phyloP scores from a whole-genome alignment of 1,140 invertebrate species.

The Drosophila kepulauana region DNA sequence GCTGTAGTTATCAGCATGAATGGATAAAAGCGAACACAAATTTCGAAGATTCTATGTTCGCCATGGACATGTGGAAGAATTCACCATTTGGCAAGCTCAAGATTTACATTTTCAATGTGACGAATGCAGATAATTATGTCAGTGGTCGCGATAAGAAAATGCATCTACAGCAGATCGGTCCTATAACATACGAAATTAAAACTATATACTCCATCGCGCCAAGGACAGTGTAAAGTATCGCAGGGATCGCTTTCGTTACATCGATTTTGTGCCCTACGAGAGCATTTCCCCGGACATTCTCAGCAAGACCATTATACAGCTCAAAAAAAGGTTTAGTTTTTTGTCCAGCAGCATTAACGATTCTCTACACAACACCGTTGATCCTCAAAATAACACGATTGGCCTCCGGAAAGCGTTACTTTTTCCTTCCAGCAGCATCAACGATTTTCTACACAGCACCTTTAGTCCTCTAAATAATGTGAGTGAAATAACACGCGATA shows the following conservation, averaged over 20 bases:
- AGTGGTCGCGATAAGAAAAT: conserved; percentile 86
- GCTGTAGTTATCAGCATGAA: conserved; percentile 49
- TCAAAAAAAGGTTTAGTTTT: conserved; percentile 85
- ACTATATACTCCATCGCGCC: conserved; percentile 86
- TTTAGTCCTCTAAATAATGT: conserved; percentile 88
- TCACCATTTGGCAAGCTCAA: conserved; percentile 86
- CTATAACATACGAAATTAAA: conserved; percentile 86
- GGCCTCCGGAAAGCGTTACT: too few species aligned
- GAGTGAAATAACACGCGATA: conserved; percentile 29
- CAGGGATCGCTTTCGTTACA: conserved; percentile 85
- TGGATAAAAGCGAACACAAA: conserved; percentile 86
- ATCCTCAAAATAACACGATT: conserved; percentile 85
- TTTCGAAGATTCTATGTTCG: conserved; percentile 88
- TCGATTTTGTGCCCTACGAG: conserved; percentile 86
- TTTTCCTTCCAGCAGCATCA: too few species aligned
- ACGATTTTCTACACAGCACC: conserved; percentile 86
- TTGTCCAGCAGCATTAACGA: conserved; percentile 28
- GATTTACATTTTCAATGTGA: conserved; percentile 88
- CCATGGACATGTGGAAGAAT: conserved; percentile 88
- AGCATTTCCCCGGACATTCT: conserved; percentile 86
- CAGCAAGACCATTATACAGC: conserved; percentile 87
- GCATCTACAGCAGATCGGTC: conserved; percentile 88
- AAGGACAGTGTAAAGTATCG: conserved; percentile 88
- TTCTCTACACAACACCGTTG: conserved; percentile 87
- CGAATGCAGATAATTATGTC: conserved; percentile 87